Evolutionary conservation across 2,888 invertebrate species (phyloP), one percentile per base, ranked within the genome.

Genomic region (Drosophila trichaetosa): DNA sequence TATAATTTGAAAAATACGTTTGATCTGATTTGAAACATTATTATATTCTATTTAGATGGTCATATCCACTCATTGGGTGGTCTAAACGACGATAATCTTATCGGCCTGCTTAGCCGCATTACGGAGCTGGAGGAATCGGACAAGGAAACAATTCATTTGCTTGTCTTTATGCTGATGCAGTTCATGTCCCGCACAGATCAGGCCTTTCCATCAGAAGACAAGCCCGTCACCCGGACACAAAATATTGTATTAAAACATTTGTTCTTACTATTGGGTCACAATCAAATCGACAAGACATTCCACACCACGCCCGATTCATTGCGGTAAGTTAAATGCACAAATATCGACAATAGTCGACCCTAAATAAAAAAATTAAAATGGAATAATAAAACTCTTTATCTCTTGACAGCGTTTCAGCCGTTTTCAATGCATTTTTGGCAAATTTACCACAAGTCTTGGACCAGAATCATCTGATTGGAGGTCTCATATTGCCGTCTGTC

Each of bases 151-250:
- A 97, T 98, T 85, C 99, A 99, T 92, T 94, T 99, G 33, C 94
- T 99, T 42, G 97, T 99, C 16, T 98, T 98, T 87, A 94, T 99
- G n/a, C 95, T 99, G 18, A 98, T 99, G 97, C 99, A 99, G 94
- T 99, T 99, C 92, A 94, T 99, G 91, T 97, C 98, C 0, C 94
- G 96, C 84, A 95, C 95, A 31, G 96, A 97, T 91, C 96, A 96
- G 92, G 97, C 97, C 1, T 97, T 95, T 91, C 97, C 97, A 0
- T 96, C 96, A 0, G 98, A 99, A 84, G 98, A 98, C 82, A 98
- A 98, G 87, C 94, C 95, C 46, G 93, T 96, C 16, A 95, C 95
- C 0, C 97, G 96, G 91, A 96, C 96, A 0, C 98, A 99, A 93
- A 96, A 96, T 72, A 95, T 98, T 80, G 98, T 99, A 0, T 93